These are phyloP conservation scores for Oncorhynchus masou DNA, from an alignment of 2,113 vertebrate genomes.

Conservation along the genomic window DNA sequence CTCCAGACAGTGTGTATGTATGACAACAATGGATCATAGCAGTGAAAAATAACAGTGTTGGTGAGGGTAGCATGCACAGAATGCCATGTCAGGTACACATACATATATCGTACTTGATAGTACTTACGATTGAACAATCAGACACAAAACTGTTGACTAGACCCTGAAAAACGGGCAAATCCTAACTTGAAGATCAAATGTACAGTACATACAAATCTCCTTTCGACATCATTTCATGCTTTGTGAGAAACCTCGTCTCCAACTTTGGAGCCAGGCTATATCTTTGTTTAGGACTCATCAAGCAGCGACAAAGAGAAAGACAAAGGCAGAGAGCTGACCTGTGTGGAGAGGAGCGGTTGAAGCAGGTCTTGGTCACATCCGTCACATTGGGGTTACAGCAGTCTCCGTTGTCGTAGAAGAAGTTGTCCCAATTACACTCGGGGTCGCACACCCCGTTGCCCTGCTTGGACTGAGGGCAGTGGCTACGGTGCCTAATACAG, in stretches of 20 bases:
- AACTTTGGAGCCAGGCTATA: too few species aligned
- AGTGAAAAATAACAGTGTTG: background rate
- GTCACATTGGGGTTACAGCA: constrained; percentile 95
- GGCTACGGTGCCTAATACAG: constrained; percentile 78
- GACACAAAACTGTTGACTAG: too few species aligned
- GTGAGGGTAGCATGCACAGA: background rate
- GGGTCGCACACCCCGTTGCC: constrained; percentile 90
- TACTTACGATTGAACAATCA: too few species aligned
- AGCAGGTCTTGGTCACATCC: constrained; percentile 97
- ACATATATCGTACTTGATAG: background rate
- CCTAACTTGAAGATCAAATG: too few species aligned
- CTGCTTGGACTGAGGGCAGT: constrained; percentile 79
- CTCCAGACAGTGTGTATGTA: background rate
- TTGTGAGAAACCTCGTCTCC: too few species aligned
- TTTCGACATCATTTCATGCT: too few species aligned
- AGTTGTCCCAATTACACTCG: constrained; percentile 91
- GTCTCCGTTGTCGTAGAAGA: constrained; percentile 89
- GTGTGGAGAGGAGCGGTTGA: constrained; percentile 90
- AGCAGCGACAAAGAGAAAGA: too few species aligned
- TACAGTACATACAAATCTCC: too few species aligned
- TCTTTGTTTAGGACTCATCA: too few species aligned
- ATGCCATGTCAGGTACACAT: background rate
- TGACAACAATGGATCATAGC: too few species aligned
- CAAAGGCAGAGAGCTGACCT: constrained; percentile 80
- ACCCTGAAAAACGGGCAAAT: too few species aligned